Evolutionary conservation across 2,113 vertebrate genomes (phyloP).

Genomic region (Barbus barbus): DNA sequence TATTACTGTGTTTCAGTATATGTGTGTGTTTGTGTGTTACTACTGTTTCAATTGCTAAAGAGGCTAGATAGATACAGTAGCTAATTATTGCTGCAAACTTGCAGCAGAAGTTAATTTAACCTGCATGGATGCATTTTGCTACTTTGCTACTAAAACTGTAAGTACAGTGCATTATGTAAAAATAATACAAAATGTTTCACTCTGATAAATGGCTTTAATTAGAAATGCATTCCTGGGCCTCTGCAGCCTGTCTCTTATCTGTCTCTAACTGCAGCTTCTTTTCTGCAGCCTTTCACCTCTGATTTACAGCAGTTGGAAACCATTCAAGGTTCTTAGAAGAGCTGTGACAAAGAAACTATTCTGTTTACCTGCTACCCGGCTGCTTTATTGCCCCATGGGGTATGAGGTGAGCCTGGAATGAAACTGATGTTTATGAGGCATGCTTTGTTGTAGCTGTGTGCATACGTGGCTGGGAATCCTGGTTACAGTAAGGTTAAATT

Average conservation of each 20-base stretch:
- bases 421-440: constrained; percentile 45
- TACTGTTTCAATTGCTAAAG: neutral
- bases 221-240: constrained; percentile 47
- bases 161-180: constrained; percentile 28
- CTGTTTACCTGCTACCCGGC: constrained; percentile 41
- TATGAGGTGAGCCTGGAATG: constrained; percentile 45
- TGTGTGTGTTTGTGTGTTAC: too few relatives aligned
- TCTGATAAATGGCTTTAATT: constrained; percentile 57
- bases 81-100: neutral
- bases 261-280: constrained; percentile 45
- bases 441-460: constrained; percentile 16
- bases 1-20: too few relatives aligned
- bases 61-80: neutral
- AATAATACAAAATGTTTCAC: constrained; percentile 15
- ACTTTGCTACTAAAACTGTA: neutral
- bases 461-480: constrained; percentile 16
- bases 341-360: constrained; percentile 55
- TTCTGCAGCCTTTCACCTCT: constrained; percentile 45
- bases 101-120: too few relatives aligned
- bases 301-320: constrained; percentile 50
- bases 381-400: constrained; percentile 38
- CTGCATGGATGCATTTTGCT: too few relatives aligned
- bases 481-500: constrained; percentile 25
- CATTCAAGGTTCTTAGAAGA: constrained; percentile 36
- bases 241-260: constrained; percentile 46